Evolutionary conservation across 2,113 vertebrate species (phyloP).

Genomic region (Datnioides undecimradiatus): DNA sequence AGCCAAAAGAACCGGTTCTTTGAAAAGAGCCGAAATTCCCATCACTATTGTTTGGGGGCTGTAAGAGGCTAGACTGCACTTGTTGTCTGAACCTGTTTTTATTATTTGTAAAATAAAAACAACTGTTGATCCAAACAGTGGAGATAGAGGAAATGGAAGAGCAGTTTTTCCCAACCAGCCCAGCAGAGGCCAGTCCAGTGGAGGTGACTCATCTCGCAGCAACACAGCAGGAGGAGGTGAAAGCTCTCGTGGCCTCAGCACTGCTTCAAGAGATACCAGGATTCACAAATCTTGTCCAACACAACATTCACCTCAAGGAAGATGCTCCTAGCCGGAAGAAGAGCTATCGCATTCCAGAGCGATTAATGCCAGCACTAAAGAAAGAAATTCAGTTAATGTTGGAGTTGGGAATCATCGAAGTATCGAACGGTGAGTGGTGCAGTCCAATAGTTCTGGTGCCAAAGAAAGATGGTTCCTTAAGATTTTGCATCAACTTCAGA

Average conservation of each 20-base stretch:
- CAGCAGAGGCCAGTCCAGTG: too few relatives aligned
- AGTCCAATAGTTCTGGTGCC: background rate
- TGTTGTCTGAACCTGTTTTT: too few relatives aligned
- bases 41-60: too few relatives aligned
- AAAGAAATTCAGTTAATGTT: background rate
- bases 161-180: too few relatives aligned
- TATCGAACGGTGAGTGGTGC: background rate
- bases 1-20: too few relatives aligned
- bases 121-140: too few relatives aligned
- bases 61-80: too few relatives aligned
- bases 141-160: too few relatives aligned
- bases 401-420: background rate
- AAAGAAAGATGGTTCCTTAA: background rate
- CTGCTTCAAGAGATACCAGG: background rate
- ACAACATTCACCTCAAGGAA: background rate
- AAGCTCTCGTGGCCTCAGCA: background rate
- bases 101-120: too few relatives aligned
- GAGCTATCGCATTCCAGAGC: slow-evolving; percentile 9
- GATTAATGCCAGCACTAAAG: background rate
- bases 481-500: slow-evolving; percentile 1
- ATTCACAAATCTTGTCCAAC: background rate
- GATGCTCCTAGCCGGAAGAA: background rate
- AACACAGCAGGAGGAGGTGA: background rate
- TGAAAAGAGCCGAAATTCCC: too few relatives aligned
- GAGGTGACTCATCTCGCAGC: background rate